A percentile compares a stretch with the other conserved stretches of the same genome.
Conservation (phyloP, 1,140 invertebrate genomes). For the Drosophila kanapiae region DNA sequence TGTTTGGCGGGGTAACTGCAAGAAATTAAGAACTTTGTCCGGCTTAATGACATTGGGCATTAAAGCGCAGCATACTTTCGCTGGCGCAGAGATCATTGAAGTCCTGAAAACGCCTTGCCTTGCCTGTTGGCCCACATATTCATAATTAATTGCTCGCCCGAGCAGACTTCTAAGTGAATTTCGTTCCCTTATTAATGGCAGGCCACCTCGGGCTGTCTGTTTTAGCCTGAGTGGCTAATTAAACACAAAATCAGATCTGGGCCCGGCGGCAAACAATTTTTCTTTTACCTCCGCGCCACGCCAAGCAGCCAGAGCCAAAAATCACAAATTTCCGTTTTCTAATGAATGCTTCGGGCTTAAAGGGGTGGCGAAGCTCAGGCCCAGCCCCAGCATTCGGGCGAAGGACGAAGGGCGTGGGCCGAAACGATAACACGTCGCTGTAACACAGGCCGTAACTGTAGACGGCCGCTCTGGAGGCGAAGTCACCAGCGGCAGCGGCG, state of each 20-base stretch:
- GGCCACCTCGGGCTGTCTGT: constrained; percentile 44
- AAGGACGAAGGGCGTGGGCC: constrained; percentile 38
- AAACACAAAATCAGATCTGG: constrained; percentile 60
- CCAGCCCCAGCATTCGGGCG: constrained; percentile 11
- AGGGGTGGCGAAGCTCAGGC: constrained; percentile 20
- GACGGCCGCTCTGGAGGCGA: constrained; percentile 29
- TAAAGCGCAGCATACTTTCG: constrained; percentile 58
- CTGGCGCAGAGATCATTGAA: constrained; percentile 16
- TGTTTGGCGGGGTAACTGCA: constrained; percentile 45
- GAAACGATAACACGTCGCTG: constrained; percentile 63
- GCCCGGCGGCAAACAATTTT: constrained; percentile 44
- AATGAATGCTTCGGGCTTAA: constrained; percentile 58
- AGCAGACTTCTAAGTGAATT: constrained; percentile 55
- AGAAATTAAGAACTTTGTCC: constrained; percentile 72
- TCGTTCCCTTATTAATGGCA: constrained; percentile 44
- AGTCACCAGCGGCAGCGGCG: constrained; percentile 35
- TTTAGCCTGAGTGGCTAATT: constrained; percentile 47
- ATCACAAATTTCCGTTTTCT: constrained; percentile 82
- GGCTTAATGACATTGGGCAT: constrained; percentile 66
- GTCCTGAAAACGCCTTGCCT: background rate
- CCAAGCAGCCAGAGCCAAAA: constrained; percentile 60
- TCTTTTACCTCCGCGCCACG: constrained; percentile 34
- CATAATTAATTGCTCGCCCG: constrained; percentile 38
- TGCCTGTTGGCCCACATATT: constrained; percentile 32
- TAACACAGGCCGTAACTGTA: constrained; percentile 39